Base-by-base conservation (phyloP, 2,888 invertebrate species). In the Cremastobaeus sp. region DNA sequence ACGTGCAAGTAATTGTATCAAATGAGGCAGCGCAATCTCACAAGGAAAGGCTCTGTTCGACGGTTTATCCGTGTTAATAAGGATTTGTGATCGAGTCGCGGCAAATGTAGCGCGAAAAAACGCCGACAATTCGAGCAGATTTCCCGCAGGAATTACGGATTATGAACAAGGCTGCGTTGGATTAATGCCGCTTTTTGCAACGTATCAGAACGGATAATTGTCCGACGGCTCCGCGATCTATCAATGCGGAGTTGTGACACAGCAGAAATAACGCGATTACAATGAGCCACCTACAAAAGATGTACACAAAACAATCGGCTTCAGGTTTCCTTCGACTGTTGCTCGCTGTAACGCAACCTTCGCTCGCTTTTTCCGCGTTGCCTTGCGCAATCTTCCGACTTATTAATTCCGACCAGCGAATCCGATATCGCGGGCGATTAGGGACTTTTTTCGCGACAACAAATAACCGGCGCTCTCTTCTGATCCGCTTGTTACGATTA, bases 1-100 rank as follows among this genome's bases (percentile, higher is more conserved):
- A 68, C 43, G 15, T 68, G 57, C 57, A 43, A 68, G 68, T 59
- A 68, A 68, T 59, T 68, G 57, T 59, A 68, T 59, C 41, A 59
- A 68, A 68, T 50, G 57, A 68, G 50, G 35, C 50, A 59, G 57
- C 43, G 41, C 55, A 47, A 50, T 45, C 48, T 47, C 14, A 55
- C 41, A 66, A 66, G 48, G 20, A 32, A 34, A 5, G 12, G 45
- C 47, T 54, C 54, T 65, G 17, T 57, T 45, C 25, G 25, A 35
- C 15, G 18, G 20, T 1, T 32, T 32, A 14, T 6, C n/a, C n/a
- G n/a, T n/a, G n/a, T n/a, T n/a, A n/a, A n/a, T n/a, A n/a, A n/a
- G n/a, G n/a, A n/a, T n/a, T n/a, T n/a, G n/a, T n/a, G n/a, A n/a
- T n/a, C n/a, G n/a, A n/a, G n/a, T n/a, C n/a, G n/a, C n/a, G n/a